These are phyloP conservation scores for Amphiprion ocellaris DNA, from an alignment of 2,113 vertebrate species.

Conservation along the genomic window DNA sequence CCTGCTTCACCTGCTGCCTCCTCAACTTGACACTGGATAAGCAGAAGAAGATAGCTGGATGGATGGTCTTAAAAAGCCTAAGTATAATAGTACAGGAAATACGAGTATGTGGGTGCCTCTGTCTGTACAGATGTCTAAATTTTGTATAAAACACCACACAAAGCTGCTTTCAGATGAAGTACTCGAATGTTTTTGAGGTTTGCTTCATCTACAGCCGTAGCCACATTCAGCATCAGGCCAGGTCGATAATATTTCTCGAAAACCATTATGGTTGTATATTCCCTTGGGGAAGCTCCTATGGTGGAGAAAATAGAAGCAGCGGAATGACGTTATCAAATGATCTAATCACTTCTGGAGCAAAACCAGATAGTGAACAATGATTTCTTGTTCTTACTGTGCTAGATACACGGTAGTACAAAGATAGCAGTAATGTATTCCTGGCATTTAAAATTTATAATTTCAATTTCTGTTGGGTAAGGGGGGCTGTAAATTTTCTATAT, in stretches of 20 bases:
- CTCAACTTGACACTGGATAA: neutral
- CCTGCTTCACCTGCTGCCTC: too few species aligned
- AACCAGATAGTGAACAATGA: slow-evolving; percentile 70
- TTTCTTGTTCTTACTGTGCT: slow-evolving; percentile 62
- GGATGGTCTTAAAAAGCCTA: too few species aligned
- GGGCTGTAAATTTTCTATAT: slow-evolving; percentile 48
- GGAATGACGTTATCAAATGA: slow-evolving; percentile 69
- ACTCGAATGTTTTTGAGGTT: slow-evolving; percentile 32
- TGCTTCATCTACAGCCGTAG: slow-evolving; percentile 44
- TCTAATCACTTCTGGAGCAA: slow-evolving; percentile 70
- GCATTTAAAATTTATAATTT: slow-evolving; percentile 53
- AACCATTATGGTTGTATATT: slow-evolving; percentile 74
- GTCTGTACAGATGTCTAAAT: slow-evolving; percentile 5
- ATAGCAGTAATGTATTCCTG: slow-evolving; percentile 60
- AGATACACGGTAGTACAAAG: slow-evolving; percentile 49
- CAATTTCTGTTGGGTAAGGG: slow-evolving; percentile 36
- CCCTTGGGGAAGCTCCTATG: slow-evolving; percentile 52
- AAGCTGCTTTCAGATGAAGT: slow-evolving; percentile 46
- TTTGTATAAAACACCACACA: slow-evolving; percentile 15
- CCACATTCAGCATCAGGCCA: slow-evolving; percentile 56
- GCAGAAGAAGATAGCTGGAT: too few species aligned
- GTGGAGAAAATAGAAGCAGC: slow-evolving; percentile 69
- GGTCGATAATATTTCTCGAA: slow-evolving; percentile 80
- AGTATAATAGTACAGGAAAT: neutral
- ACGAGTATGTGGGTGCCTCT: neutral